Conservation (phyloP, 2,113 vertebrate genomes). For the Lanius collurio region DNA sequence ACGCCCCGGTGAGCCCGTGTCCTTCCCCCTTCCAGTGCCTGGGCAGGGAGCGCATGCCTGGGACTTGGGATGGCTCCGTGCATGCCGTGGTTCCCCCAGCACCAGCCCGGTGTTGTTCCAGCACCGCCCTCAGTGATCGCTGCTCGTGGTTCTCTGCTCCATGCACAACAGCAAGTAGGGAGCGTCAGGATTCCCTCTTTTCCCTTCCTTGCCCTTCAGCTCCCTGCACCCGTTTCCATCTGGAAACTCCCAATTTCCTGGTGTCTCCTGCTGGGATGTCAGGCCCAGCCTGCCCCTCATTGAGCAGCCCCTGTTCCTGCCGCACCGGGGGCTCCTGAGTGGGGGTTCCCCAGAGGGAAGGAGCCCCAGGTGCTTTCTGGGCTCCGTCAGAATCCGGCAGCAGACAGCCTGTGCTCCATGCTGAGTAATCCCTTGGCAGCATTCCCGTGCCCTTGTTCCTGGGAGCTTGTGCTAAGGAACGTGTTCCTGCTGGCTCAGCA, state of each 20-base stretch:
- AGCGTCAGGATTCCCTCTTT: not conserved
- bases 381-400: not conserved
- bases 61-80: accelerated
- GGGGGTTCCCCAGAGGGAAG: not conserved
- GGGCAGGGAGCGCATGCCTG: accelerated
- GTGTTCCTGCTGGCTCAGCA: not conserved
- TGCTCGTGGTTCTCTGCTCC: accelerated
- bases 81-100: not conserved
- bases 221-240: accelerated
- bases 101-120: not conserved
- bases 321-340: accelerated
- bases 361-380: not conserved
- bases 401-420: not conserved
- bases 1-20: constrained; percentile 75
- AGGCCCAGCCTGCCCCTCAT: not conserved
- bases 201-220: not conserved
- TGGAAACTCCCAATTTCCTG: accelerated
- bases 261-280: not conserved
- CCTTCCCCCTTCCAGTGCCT: not conserved
- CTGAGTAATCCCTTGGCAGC: not conserved
- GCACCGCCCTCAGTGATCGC: accelerated
- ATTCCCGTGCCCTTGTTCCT: not conserved
- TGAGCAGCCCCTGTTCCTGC: not conserved
- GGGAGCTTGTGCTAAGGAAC: not conserved
- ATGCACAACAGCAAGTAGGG: not conserved